These are phyloP conservation scores for Acanthornis magna DNA, from an alignment of 2,797 vertebrate species.

Conservation along the genomic window DNA sequence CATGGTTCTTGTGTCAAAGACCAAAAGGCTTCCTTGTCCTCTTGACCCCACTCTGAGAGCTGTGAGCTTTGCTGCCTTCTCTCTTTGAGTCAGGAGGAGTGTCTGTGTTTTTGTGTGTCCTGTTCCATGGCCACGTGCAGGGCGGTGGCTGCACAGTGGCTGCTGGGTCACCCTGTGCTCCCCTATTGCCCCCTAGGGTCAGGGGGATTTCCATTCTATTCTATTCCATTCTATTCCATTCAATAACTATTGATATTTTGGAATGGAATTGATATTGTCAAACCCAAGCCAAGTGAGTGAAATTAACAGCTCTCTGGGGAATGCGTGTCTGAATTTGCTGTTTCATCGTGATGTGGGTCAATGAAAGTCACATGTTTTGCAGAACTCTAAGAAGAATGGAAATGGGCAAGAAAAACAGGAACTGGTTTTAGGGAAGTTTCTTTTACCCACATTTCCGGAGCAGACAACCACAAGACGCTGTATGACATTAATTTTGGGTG, in stretches of 20 bases:
- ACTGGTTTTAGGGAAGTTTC: constrained; percentile 30
- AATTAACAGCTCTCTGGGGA: neutral
- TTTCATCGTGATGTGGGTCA: constrained; percentile 25
- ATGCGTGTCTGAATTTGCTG: neutral
- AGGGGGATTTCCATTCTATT: neutral
- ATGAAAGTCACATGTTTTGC: neutral
- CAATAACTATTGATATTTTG: neutral
- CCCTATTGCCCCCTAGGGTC: neutral
- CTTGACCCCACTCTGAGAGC: neutral
- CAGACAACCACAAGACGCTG: constrained; percentile 36
- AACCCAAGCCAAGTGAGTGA: neutral
- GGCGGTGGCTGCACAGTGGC: neutral
- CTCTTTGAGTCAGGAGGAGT: neutral
- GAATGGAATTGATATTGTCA: neutral
- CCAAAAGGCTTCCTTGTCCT: neutral
- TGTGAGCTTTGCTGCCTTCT: neutral
- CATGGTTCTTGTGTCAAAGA: neutral
- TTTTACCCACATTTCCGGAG: neutral
- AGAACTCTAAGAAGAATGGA: constrained; percentile 9
- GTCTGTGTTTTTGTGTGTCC: neutral
- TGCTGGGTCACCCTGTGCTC: neutral
- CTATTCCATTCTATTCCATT: too few relatives aligned
- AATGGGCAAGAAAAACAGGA: constrained; percentile 47
- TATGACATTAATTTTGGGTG: neutral
- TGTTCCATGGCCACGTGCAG: neutral